Evolutionary conservation across 2,888 invertebrate species (phyloP).

Genomic region (Cephonodes hylas): DNA sequence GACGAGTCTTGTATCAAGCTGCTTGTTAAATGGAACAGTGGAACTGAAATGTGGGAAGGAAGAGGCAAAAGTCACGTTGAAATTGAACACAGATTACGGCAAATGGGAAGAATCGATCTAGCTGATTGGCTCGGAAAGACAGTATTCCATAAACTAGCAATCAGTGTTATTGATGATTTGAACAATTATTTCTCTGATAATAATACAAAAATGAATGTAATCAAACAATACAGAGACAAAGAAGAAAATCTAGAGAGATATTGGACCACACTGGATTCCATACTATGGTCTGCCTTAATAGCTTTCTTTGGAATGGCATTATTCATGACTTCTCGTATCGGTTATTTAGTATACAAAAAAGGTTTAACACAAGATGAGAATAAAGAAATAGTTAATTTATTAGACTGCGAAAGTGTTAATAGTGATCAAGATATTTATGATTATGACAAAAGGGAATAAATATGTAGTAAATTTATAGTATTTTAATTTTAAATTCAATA

Average conservation of each 20-base stretch:
- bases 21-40: conserved; percentile 81
- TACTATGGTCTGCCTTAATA: conserved; percentile 39
- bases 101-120: conserved; percentile 78
- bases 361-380: conserved; percentile 9
- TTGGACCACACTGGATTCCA: conserved; percentile 48
- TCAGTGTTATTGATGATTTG: conserved; percentile 62
- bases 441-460: conserved; percentile 13
- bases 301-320: conserved; percentile 31
- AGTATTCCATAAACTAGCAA: conserved; percentile 77
- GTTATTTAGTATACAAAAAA: conserved; percentile 23
- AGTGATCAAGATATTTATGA: conserved; percentile 43
- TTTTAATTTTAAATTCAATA: too few species aligned
- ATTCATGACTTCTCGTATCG: conserved; percentile 29
- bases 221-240: conserved; percentile 31
- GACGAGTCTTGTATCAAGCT: conserved; percentile 79
- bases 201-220: conserved; percentile 20
- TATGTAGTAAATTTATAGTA: too few species aligned
- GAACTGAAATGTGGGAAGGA: conserved; percentile 64
- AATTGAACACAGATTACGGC: conserved; percentile 78
- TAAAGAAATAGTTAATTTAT: conserved; percentile 31
- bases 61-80: conserved; percentile 79
- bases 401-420: conserved; percentile 30
- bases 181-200: conserved; percentile 27
- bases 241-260: conserved; percentile 26
- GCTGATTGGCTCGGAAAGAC: conserved; percentile 83